Evolutionary conservation across 2,888 invertebrate genomes (phyloP).

Genomic region (Cyaniris semiargus): DNA sequence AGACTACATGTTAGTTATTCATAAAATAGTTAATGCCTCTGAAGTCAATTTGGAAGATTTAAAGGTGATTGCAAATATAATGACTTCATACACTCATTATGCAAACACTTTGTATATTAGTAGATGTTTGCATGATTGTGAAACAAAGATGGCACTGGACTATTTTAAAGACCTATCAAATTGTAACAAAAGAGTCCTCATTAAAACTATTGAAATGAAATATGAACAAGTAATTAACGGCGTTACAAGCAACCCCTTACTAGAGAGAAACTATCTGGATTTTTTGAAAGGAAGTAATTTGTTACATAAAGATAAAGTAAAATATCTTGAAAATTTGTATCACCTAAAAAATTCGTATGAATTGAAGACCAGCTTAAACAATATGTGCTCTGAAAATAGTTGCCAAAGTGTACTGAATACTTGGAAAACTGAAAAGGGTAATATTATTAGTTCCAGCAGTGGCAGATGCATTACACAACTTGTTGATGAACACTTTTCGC

Average conservation of each 20-base stretch:
- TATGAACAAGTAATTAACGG: slow-evolving; percentile 67
- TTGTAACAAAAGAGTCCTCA: slow-evolving; percentile 56
- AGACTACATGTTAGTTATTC: slow-evolving; percentile 65
- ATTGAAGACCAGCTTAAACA: slow-evolving; percentile 56
- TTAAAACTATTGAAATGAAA: slow-evolving; percentile 61
- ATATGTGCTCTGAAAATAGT: slow-evolving; percentile 56
- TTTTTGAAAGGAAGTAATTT: slow-evolving; percentile 67
- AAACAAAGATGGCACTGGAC: slow-evolving; percentile 61
- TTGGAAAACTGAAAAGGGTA: slow-evolving; percentile 50
- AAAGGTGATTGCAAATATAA: slow-evolving; percentile 58
- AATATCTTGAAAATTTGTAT: slow-evolving; percentile 62
- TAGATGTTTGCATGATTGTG: slow-evolving; percentile 65
- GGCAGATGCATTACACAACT: slow-evolving; percentile 56
- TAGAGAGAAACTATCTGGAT: slow-evolving; percentile 72
- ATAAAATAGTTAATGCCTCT: slow-evolving; percentile 60
- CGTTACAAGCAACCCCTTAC: slow-evolving; percentile 46
- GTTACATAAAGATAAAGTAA: slow-evolving; percentile 55
- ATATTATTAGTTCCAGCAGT: slow-evolving; percentile 52
- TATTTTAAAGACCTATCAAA: slow-evolving; percentile 58
- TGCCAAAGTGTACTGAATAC: slow-evolving; percentile 49
- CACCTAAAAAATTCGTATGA: slow-evolving; percentile 67
- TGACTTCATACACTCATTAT: slow-evolving; percentile 58
- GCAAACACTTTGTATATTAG: slow-evolving; percentile 63
- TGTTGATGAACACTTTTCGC: slow-evolving; percentile 51
- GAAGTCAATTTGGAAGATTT: slow-evolving; percentile 63